Percentiles rank a stretch among this genome's conserved stretches.
Evolutionary conservation across 1,140 invertebrate species (phyloP).

Genomic region (Gonatopus flavifemur): DNA sequence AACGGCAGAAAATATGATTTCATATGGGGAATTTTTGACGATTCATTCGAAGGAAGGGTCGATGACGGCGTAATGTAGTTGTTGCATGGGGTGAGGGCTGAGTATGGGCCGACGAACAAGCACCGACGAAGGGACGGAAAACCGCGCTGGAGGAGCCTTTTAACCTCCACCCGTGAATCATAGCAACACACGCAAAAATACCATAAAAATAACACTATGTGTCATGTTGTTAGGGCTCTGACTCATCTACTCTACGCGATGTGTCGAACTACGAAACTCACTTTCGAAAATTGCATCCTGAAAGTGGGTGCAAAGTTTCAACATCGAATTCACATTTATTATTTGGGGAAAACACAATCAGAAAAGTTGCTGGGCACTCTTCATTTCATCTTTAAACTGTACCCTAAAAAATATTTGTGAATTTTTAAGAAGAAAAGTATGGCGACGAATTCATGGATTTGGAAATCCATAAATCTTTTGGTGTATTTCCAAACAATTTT

Average conservation of each 20-base stretch:
- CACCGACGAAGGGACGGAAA: constrained; percentile 15
- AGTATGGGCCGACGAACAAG: neutral
- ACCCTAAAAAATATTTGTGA: too few relatives aligned
- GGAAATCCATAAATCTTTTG: too few relatives aligned
- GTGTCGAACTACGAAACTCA: constrained; percentile 15
- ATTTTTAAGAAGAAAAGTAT: too few relatives aligned
- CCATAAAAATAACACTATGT: constrained; percentile 40
- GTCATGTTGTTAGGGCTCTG: constrained; percentile 30
- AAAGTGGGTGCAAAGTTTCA: too few relatives aligned
- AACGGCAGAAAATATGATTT: neutral
- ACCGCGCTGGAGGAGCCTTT: too few relatives aligned
- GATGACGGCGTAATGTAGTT: too few relatives aligned
- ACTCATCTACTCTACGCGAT: constrained; percentile 24
- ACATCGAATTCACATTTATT: too few relatives aligned
- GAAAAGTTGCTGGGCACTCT: too few relatives aligned
- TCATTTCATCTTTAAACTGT: too few relatives aligned
- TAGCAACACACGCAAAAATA: constrained; percentile 37
- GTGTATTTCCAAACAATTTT: too few relatives aligned
- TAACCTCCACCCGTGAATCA: constrained; percentile 33
- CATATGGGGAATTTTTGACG: constrained; percentile 23
- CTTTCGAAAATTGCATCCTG: constrained; percentile 16
- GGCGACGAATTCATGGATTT: too few relatives aligned
- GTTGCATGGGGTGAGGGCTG: neutral
- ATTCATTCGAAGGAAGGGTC: constrained; percentile 13
- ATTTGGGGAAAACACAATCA: too few relatives aligned